These are phyloP conservation scores for Acanthornis magna DNA, from an alignment of 2,797 vertebrate genomes.

Conservation along the genomic window DNA sequence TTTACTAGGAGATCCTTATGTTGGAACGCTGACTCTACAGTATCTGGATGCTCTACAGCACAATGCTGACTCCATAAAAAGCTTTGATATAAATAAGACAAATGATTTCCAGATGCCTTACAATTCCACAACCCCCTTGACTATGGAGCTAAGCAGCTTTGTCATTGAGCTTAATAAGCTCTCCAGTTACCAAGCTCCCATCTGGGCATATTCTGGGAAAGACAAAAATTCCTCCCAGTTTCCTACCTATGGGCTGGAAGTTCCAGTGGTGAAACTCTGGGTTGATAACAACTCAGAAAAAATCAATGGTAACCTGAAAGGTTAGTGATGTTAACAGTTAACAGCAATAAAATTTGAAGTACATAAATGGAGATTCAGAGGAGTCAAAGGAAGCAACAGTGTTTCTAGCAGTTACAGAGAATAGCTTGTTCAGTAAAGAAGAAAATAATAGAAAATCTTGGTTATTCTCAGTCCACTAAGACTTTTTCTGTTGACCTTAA, in stretches of 20 bases:
- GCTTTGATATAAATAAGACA: conserved; percentile 24
- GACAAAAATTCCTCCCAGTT: not conserved
- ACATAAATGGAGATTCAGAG: not conserved
- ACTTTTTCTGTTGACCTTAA: not conserved
- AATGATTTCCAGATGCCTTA: conserved; percentile 12
- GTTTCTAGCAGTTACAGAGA: not conserved
- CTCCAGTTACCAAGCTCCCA: not conserved
- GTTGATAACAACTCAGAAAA: not conserved
- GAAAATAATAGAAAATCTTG: not conserved
- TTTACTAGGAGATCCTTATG: not conserved
- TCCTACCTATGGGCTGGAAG: not conserved
- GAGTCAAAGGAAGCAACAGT: not conserved
- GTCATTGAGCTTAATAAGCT: not conserved
- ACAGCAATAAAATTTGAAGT: not conserved
- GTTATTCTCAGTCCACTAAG: not conserved
- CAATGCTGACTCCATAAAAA: not conserved
- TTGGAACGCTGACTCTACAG: not conserved
- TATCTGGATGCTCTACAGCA: not conserved
- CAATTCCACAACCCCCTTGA: not conserved
- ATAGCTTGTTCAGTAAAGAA: not conserved
- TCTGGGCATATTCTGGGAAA: not conserved
- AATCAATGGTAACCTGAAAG: not conserved
- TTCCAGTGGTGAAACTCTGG: not conserved
- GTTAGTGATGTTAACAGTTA: not conserved
- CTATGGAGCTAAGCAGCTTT: not conserved